Evolutionary conservation across 2,888 invertebrate genomes (phyloP), one percentile per base, ranked within the genome.

Genomic region (Allygus modestus): DNA sequence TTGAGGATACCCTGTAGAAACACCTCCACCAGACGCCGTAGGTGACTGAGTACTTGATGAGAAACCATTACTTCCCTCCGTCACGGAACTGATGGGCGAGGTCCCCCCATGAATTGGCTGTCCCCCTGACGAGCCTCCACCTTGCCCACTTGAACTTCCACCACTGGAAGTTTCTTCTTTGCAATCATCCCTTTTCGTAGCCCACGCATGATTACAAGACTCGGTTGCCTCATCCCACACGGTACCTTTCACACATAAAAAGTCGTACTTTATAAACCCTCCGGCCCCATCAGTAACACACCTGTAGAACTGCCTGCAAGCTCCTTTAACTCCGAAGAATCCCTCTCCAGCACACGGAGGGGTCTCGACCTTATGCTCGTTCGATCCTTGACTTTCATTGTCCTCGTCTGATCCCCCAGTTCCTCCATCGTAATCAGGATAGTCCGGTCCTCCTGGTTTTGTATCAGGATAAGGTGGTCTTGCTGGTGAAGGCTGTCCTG

Each of bases 171-270:
- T n/a, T 11, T 23, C 69, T 20, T 51, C 79, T 11, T 77, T 77
- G 79, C 88, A 88, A 46, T 88, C 88, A 81, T 87, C 87, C 69
- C 89, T 88, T 9, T 88, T 87, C 28, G 90, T 90, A 15, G 90
- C 90, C 89, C 90, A 91, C 84, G 91, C 91, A 87, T 93, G 91
- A 88, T 92, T 92, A 87, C 94, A 94, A 0, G 91, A 91, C 87
- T 92, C 91, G 82, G 92, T 91, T 51, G 92, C 90, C 86, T 92
- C 91, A 89, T 93, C 92, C 93, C 93, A 93, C 54, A 93, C 91
- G 0, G 93, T 93, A 65, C 92, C 93, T 31, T 91, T 91, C 0
- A 92, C 92, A 87, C 93, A 93, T 9, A 90, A 90, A 86, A 92
- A 93, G 11, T 92, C 91, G 83, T 92, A 91, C 85, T 90, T 91